Base-by-base conservation (phyloP, 1,140 invertebrate genomes). In the Panulirus ornatus region DNA sequence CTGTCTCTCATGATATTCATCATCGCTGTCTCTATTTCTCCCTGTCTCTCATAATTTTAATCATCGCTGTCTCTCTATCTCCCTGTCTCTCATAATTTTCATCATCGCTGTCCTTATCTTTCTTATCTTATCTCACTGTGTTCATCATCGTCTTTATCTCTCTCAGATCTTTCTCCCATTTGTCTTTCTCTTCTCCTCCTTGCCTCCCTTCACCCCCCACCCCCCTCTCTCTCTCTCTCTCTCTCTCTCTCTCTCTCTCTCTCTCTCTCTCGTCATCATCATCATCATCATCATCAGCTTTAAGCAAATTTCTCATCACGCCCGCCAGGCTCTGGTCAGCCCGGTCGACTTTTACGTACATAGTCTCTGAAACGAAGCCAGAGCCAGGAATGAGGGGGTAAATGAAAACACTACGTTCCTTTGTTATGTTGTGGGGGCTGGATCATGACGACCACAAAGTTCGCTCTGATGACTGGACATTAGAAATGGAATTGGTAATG, bases 161-260 rank as follows among this genome's bases (percentile, higher is more conserved):
- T 9, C 51, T 54, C 22, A 54, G 1, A 14, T 71, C 8, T 36
- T 71, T 34, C 30, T 71, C 34, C 30, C 19, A 8, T 30, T 34
- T 71, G n/a, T 34, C 27, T 71, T 34, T 9, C 1, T 71, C 19
- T 36, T 34, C 11, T 71, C 8, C 2, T 34, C 22, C 27, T 71
- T 19, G 1, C 36, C 34, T 22, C 34, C 27, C 11, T 22, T 71
- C 30, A 11, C 36, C 34, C 70, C 22, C 70, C 11, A 14, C 22
- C 36, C 22, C 70, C 34, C 73, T 76, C 73, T 76, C 73, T 76
- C 73, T 76, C 73, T 76, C 73, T 76, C 73, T 76, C 73, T 42
- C 38, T 76, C 38, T 76, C 73, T 76, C 73, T 76, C 38, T 76
- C 73, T 76, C 73, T 42, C 73, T 76, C 73, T 42, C 40, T 76